Base-by-base conservation (phyloP, 2,888 invertebrate genomes). In the Smittia sp. region DNA sequence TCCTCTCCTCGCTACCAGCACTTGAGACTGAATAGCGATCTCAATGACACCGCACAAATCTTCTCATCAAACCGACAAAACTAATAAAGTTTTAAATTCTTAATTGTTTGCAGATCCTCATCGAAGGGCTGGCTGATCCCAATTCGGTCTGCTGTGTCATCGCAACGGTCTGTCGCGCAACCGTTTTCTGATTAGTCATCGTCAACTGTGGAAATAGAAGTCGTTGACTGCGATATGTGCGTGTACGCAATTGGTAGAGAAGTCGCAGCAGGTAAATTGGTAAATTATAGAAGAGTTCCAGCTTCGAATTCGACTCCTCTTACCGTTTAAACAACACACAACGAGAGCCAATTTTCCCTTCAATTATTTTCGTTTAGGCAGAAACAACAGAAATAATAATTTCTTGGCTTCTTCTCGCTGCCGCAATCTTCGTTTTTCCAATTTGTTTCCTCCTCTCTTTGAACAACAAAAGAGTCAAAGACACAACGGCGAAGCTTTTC, bases 231-330 rank as follows among this genome's bases (percentile, higher is more conserved):
- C 52, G 32, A 22, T 24, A 25, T 72, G 62, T 62, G 72, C 39
- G 72, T 62, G 52, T 54, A 54, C 46, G 58, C 38, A 41, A 70
- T 7, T 58, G 20, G 58, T 39, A 22, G 25, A 62, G 39, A 72
- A 27, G 24, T 54, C 72, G 38, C 72, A 72, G 72, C 72, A 72
- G 72, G 72, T 72, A 72, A 72, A 58, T 72, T 72, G 72, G 72
- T 62, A 62, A 72, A 72, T 72, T 72, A 62, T 39, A 39, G 27
- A 63, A 18, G 20, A 27, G 1, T 25, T 13, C 25, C 63, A 9
- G 24, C 25, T 22, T 58, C 58, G n/a, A 18, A 15, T 41, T 52
- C 68, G n/a, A 52, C 11, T 27, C 46, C 68, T 68, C 46, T 46
- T 46, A 46, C 46, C 32, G 32, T 46, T 46, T 46, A 46, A 46